Conservation (phyloP, 2,113 vertebrate species). For the Capreolus pygargus region DNA sequence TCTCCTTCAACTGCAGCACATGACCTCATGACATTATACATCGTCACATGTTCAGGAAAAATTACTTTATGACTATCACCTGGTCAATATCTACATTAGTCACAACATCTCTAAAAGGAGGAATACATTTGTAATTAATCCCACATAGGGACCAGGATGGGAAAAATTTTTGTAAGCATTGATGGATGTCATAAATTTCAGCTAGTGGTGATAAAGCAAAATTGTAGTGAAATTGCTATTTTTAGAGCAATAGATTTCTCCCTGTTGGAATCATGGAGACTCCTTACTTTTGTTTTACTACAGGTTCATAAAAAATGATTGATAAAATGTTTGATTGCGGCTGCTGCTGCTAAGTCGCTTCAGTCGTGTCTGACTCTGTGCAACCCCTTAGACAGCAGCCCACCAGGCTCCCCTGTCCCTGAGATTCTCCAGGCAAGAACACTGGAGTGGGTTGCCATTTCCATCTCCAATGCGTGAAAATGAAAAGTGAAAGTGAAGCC, state of each 20-base stretch:
- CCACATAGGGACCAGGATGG: too few species aligned
- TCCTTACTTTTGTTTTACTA: neutral
- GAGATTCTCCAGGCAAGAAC: too few species aligned
- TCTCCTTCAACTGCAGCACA: rapidly evolving
- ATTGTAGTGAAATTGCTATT: rapidly evolving
- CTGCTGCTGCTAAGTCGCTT: too few species aligned
- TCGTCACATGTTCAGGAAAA: neutral
- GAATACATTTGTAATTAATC: neutral
- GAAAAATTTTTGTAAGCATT: neutral
- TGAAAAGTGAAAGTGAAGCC: too few species aligned
- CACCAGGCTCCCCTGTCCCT: too few species aligned
- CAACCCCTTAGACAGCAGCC: too few species aligned
- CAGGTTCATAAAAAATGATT: neutral
- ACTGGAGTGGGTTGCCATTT: too few species aligned
- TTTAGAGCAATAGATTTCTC: neutral
- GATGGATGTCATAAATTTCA: neutral
- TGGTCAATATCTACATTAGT: neutral
- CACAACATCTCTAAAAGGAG: neutral
- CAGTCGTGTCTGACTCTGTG: too few species aligned
- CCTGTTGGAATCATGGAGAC: neutral
- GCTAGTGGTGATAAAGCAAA: neutral
- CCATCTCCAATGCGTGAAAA: too few species aligned
- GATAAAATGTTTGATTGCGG: neutral
- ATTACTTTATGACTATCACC: neutral
- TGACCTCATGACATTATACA: neutral